A percentile compares a stretch with the other conserved stretches of the same genome.
These are phyloP conservation scores for Lepidothrix coronata DNA, from an alignment of 2,113 vertebrate species.

Conservation along the genomic window DNA sequence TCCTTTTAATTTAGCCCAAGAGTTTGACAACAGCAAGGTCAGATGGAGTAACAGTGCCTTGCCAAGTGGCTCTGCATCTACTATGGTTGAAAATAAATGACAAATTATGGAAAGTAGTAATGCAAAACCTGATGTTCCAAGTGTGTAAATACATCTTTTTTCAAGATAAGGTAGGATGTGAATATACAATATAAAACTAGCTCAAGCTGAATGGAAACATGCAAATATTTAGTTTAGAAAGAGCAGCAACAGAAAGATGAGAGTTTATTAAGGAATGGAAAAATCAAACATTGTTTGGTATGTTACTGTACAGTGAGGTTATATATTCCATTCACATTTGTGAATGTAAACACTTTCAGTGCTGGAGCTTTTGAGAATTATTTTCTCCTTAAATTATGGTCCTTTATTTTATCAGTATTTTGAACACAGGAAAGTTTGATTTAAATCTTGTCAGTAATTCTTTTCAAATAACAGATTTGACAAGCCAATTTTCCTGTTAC, in stretches of 20 bases:
- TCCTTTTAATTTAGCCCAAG: background rate
- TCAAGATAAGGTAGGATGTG: background rate
- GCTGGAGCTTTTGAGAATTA: background rate
- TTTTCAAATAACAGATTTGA: constrained; percentile 17
- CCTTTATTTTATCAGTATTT: background rate
- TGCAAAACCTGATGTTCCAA: background rate
- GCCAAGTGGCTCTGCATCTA: background rate
- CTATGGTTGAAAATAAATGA: background rate
- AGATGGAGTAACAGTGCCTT: background rate
- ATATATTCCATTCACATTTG: background rate
- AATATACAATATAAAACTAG: background rate
- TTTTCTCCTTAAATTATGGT: background rate
- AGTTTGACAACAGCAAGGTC: background rate
- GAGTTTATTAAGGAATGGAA: background rate
- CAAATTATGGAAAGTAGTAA: background rate
- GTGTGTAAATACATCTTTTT: background rate
- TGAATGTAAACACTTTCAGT: background rate
- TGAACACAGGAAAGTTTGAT: background rate
- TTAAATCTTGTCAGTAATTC: background rate
- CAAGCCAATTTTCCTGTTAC: background rate
- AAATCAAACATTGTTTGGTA: background rate
- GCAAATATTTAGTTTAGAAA: background rate
- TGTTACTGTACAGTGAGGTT: background rate
- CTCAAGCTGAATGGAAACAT: background rate
- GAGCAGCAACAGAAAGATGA: background rate